Percentiles rank a stretch among this genome's conserved stretches.
Conservation (phyloP, 2,113 vertebrate genomes). For the Calyptomena viridis region DNA sequence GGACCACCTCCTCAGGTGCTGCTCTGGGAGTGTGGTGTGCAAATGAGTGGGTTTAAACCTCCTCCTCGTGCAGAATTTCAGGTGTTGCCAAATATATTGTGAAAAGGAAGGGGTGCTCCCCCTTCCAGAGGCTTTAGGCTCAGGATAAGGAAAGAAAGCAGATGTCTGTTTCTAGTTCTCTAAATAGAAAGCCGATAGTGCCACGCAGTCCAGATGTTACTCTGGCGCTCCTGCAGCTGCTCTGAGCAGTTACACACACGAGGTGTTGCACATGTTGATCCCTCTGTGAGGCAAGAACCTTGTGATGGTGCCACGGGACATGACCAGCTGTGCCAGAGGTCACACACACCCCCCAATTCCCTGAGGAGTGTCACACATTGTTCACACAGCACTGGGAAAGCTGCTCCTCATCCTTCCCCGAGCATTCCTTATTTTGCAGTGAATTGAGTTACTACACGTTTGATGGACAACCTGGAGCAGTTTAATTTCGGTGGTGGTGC, state of each 20-base stretch:
- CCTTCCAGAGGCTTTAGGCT: not conserved
- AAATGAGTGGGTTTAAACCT: not conserved
- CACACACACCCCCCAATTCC: not conserved
- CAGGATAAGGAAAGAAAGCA: not conserved
- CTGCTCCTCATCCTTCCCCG: not conserved
- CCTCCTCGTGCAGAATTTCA: not conserved
- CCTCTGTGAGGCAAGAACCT: not conserved
- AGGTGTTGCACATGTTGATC: not conserved
- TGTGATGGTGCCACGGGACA: not conserved
- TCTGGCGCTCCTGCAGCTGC: not conserved
- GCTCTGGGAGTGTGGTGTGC: not conserved
- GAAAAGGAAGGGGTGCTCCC: not conserved
- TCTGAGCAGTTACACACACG: not conserved
- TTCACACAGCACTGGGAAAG: not conserved
- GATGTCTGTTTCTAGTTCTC: not conserved
- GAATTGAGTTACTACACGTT: accelerated
- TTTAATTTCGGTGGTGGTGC: accelerated
- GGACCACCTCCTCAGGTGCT: not conserved
- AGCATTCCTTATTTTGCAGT: not conserved
- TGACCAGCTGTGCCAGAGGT: not conserved
- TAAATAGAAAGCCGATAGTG: not conserved
- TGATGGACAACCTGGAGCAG: accelerated
- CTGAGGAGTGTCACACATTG: not conserved
- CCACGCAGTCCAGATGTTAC: not conserved
- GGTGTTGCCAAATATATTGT: not conserved